Evolutionary conservation across 92 coral and sea anemone species (phyloP).

Genomic region (Actinernus sp.): DNA sequence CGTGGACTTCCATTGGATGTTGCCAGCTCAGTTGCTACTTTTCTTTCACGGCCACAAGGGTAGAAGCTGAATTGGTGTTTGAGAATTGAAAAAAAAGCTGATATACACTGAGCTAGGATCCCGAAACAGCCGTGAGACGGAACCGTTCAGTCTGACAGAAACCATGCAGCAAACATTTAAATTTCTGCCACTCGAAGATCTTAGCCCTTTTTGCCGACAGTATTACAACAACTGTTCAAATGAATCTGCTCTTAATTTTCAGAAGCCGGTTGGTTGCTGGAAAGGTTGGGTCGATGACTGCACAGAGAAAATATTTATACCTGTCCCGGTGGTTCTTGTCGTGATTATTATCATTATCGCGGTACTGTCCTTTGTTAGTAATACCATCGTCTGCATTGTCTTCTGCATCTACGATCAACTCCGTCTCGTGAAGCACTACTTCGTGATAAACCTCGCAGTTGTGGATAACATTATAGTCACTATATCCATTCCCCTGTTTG

Average conservation of each 20-base stretch:
- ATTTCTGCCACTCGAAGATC: background rate
- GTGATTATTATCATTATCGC: slow-evolving; percentile 71
- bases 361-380: slow-evolving; percentile 61
- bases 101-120: too few relatives aligned
- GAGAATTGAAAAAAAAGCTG: too few relatives aligned
- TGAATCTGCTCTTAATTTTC: background rate
- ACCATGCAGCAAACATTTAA: too few relatives aligned
- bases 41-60: too few relatives aligned
- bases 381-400: slow-evolving; percentile 81
- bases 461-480: slow-evolving; percentile 79
- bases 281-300: slow-evolving; percentile 61
- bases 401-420: slow-evolving; percentile 71
- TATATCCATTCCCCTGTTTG: slow-evolving; percentile 76
- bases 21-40: too few relatives aligned
- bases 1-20: too few relatives aligned
- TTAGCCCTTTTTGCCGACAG: slow-evolving; percentile 9
- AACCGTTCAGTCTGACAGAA: too few relatives aligned
- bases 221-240: slow-evolving; percentile 12
- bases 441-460: slow-evolving; percentile 85
- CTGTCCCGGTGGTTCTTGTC: slow-evolving; percentile 16
- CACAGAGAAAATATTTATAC: background rate
- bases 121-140: too few relatives aligned
- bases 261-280: slow-evolving; percentile 58
- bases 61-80: too few relatives aligned
- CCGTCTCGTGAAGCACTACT: slow-evolving; percentile 80